Conservation (phyloP, 2,113 vertebrate genomes). For the Pipa parva region DNA sequence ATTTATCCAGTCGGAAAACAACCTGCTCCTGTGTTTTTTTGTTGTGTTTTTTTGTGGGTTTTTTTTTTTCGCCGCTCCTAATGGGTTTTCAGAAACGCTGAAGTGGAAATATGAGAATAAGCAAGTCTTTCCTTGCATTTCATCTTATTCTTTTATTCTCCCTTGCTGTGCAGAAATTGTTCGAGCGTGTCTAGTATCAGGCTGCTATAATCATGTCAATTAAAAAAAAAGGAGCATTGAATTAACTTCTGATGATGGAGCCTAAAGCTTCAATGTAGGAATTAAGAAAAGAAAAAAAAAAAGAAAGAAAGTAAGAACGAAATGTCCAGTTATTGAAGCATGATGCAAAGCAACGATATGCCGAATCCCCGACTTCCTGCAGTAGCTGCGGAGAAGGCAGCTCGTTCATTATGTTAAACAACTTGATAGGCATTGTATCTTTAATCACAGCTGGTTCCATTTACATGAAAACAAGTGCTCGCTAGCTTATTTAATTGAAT, state of each 20-base stretch:
- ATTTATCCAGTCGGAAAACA: conserved; percentile 24
- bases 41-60: too few species aligned
- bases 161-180: conserved; percentile 12
- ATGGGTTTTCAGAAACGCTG: conserved; percentile 27
- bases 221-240: conserved; percentile 8
- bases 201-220: conserved; percentile 19
- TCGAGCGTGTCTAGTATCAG: conserved; percentile 3
- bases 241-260: conserved; percentile 4
- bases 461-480: too few species aligned
- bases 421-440: too few species aligned
- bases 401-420: too few species aligned
- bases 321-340: not conserved
- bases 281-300: not conserved
- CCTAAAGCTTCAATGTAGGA: too few species aligned
- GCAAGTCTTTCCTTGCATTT: conserved; percentile 8
- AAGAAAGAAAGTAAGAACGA: not conserved
- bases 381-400: too few species aligned
- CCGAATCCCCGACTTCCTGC: too few species aligned
- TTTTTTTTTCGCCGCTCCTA: conserved; percentile 3
- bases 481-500: too few species aligned
- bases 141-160: conserved; percentile 12
- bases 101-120: conserved; percentile 20
- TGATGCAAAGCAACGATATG: not conserved
- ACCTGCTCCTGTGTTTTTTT: conserved; percentile 19
- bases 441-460: too few species aligned